Conservation (phyloP, 2,113 vertebrate species). For the Corythornis vintsioides region DNA sequence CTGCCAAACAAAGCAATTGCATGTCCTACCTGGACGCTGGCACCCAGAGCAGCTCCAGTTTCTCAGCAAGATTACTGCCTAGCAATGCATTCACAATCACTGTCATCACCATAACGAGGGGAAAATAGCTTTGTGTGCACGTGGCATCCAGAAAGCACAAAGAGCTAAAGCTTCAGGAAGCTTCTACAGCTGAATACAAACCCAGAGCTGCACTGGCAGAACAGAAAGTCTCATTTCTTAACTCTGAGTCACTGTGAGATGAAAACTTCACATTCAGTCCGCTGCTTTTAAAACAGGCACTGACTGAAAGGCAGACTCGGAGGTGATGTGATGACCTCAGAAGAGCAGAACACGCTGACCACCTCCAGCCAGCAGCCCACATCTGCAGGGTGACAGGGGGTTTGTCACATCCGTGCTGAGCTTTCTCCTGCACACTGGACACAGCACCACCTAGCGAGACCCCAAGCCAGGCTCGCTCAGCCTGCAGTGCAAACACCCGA, state of each 20-base stretch:
- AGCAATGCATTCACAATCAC: neutral
- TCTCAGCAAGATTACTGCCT: neutral
- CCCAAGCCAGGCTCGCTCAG: fast-evolving
- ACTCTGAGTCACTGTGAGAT: neutral
- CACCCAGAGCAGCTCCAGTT: neutral
- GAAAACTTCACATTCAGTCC: neutral
- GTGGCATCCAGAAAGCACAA: neutral
- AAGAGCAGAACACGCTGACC: neutral
- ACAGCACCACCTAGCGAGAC: conserved; percentile 69
- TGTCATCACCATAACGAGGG: neutral
- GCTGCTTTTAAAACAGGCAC: neutral
- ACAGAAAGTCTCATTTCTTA: neutral
- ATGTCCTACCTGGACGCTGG: neutral
- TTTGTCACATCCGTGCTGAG: fast-evolving
- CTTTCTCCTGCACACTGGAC: neutral
- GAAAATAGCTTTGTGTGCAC: neutral
- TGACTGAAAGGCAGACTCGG: neutral
- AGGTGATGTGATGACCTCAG: neutral
- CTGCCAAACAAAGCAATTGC: neutral
- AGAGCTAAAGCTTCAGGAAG: neutral
- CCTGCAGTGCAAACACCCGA: fast-evolving
- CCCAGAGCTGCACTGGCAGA: neutral
- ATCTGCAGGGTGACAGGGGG: fast-evolving
- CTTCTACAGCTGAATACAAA: neutral
- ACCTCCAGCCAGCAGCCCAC: fast-evolving